Percentiles rank a stretch among this genome's conserved stretches.
Conservation (phyloP, 2,113 vertebrate genomes). For the Hippoglossus stenolepis region DNA sequence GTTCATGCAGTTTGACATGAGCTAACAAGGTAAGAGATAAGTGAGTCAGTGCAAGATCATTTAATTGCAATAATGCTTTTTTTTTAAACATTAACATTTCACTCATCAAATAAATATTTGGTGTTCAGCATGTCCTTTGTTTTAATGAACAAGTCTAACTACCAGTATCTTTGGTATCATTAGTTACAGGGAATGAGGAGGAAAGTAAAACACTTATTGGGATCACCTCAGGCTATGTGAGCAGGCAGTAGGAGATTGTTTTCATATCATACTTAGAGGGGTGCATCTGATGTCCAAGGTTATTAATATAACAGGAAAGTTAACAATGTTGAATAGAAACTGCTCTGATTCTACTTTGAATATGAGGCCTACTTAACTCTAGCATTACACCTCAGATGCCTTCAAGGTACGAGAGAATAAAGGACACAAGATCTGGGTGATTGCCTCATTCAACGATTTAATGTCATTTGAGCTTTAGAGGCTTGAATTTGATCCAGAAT, state of each 20-base stretch:
- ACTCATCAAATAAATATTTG: not conserved
- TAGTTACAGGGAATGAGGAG: not conserved
- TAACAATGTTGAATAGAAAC: not conserved
- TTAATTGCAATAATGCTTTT: too few species aligned
- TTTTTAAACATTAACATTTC: not conserved
- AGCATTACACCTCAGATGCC: not conserved
- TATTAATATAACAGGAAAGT: not conserved
- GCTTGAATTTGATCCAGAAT: too few species aligned
- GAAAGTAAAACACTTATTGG: not conserved
- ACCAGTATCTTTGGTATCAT: not conserved
- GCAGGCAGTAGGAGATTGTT: not conserved
- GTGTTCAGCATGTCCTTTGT: not conserved
- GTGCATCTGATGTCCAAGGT: not conserved
- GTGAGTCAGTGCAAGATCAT: not conserved
- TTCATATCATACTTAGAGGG: not conserved
- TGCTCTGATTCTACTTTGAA: not conserved
- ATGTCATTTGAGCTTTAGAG: too few species aligned
- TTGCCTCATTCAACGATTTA: not conserved
- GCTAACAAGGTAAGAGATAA: not conserved
- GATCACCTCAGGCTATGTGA: not conserved
- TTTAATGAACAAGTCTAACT: not conserved
- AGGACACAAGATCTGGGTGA: not conserved
- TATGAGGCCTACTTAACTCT: not conserved
- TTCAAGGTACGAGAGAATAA: not conserved
- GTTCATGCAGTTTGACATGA: not conserved